A percentile compares a stretch with the other conserved stretches of the same genome.
phyloP scores from a whole-genome alignment of 2,113 vertebrate genomes.

The Camelus bactrianus region DNA sequence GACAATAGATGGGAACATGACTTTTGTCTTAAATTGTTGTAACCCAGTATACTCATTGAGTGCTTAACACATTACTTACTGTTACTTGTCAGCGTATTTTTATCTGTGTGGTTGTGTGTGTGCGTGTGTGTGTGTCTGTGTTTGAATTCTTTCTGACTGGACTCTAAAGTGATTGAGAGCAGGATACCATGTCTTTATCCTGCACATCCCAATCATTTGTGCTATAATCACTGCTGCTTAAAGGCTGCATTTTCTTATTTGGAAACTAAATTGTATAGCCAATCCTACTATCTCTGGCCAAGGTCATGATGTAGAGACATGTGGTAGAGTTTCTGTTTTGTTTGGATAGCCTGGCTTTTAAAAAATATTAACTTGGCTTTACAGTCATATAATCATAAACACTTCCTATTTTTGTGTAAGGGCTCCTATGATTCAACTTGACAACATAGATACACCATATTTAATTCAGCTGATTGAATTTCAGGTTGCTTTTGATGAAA shows the following conservation, averaged over 20 bases:
- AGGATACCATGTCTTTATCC: background rate
- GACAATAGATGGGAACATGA: constrained; percentile 1
- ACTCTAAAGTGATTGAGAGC: background rate
- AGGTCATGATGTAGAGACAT: background rate
- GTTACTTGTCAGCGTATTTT: background rate
- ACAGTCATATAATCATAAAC: background rate
- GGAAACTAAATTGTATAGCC: background rate
- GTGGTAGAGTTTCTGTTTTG: background rate
- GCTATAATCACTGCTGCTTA: background rate
- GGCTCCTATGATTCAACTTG: constrained; percentile 11
- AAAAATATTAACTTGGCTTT: constrained; percentile 2
- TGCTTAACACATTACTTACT: background rate
- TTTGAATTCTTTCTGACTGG: background rate
- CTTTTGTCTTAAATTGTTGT: constrained; percentile 9
- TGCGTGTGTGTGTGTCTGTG: background rate
- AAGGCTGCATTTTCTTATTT: background rate
- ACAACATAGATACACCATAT: background rate
- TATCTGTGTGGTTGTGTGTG: background rate
- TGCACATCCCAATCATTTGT: background rate
- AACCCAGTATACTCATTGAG: background rate
- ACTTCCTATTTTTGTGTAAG: constrained; percentile 25
- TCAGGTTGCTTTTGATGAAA: constrained; percentile 24
- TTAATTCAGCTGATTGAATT: background rate
- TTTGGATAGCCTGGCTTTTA: background rate
- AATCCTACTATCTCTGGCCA: background rate